Conservation (phyloP, 2,797 vertebrate genomes). For the Graptemys geographica region DNA sequence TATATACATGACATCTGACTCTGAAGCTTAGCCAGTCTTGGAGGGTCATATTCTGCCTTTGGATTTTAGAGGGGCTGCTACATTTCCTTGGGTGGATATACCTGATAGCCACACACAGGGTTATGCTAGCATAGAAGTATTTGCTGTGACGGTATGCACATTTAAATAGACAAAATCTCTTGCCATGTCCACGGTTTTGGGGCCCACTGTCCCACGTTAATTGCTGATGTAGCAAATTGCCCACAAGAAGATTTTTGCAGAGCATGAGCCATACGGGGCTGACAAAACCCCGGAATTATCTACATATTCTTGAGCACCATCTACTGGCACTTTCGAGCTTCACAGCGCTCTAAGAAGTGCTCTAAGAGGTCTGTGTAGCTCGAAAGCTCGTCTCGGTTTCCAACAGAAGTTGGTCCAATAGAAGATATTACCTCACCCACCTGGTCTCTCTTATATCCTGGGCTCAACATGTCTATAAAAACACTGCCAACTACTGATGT, state of each 20-base stretch:
- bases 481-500: neutral
- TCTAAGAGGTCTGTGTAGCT: neutral
- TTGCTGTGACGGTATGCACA: neutral
- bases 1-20: neutral
- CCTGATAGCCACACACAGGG: accelerated
- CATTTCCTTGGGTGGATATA: neutral
- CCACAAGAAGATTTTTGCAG: neutral
- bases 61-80: neutral
- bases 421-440: neutral
- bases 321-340: neutral
- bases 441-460: neutral
- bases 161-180: neutral
- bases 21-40: neutral
- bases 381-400: neutral
- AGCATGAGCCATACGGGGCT: neutral
- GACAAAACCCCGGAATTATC: neutral
- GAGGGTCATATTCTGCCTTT: neutral
- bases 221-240: neutral
- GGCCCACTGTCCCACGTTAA: neutral
- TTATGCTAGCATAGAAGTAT: neutral
- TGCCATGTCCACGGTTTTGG: neutral
- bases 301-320: neutral
- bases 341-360: no score
- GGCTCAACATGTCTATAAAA: neutral
- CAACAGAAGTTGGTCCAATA: neutral